These are phyloP conservation scores for Panthera tigris DNA, from an alignment of 2,113 vertebrate genomes.

Conservation along the genomic window DNA sequence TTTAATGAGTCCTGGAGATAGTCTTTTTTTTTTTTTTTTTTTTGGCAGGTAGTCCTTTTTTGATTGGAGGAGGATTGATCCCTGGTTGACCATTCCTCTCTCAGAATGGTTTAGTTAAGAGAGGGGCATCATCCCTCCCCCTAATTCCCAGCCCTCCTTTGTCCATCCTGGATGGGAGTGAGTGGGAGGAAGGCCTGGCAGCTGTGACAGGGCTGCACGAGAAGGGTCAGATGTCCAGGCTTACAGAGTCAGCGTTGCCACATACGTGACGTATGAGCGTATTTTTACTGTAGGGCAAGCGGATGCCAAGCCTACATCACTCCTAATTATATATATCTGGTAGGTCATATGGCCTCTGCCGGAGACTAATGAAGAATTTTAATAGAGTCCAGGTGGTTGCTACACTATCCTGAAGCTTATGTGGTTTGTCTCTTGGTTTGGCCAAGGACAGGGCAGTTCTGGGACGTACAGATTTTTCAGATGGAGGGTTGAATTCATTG, in stretches of 20 bases:
- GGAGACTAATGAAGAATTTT: not conserved
- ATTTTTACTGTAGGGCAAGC: constrained; percentile 50
- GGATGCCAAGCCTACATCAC: constrained; percentile 20
- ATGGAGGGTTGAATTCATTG: not conserved
- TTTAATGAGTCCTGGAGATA: not conserved
- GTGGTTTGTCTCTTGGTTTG: not conserved
- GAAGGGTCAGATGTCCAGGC: constrained; percentile 11
- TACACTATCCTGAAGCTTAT: not conserved
- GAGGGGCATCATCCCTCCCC: not conserved
- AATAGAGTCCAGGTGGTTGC: not conserved
- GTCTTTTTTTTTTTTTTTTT: not conserved
- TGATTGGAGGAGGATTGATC: not conserved
- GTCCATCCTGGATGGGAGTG: not conserved
- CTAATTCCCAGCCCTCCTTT: not conserved
- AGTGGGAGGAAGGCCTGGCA: not conserved
- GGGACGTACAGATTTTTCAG: not conserved
- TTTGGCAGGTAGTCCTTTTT: not conserved
- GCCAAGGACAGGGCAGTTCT: not conserved
- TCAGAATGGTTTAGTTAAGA: not conserved
- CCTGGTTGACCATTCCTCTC: not conserved
- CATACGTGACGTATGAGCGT: not conserved
- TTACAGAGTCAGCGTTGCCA: not conserved
- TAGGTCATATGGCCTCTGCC: not conserved
- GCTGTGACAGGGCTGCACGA: not conserved
- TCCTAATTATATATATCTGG: constrained; percentile 58